Conservation (phyloP, 1,140 invertebrate genomes). For the Drosophila suzukii region DNA sequence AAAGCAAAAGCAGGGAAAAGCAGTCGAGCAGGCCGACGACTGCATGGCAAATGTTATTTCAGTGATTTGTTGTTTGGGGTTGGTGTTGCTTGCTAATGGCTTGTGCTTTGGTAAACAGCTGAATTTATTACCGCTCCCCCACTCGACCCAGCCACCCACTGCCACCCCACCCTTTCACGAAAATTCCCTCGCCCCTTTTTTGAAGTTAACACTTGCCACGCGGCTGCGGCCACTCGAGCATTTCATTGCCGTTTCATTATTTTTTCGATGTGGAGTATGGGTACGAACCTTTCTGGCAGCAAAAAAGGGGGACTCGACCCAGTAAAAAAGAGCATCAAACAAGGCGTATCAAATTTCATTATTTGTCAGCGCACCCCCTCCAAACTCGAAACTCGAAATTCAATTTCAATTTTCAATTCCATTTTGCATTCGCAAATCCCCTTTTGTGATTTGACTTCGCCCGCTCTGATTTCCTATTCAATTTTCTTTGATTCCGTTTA, state of each 20-base stretch:
- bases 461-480: constrained; percentile 2
- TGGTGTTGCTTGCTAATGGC: constrained; percentile 83
- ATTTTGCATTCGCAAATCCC: constrained; percentile 70
- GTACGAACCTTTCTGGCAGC: not conserved
- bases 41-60: constrained; percentile 73
- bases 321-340: constrained; percentile 82
- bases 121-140: constrained; percentile 69
- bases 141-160: not conserved
- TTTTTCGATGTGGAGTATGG: not conserved
- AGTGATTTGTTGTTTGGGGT: constrained; percentile 80
- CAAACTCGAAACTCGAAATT: constrained; percentile 44
- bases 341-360: constrained; percentile 84
- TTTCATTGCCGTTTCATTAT: constrained; percentile 67
- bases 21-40: not conserved
- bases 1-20: not conserved
- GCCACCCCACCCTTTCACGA: not conserved
- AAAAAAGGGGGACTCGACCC: not conserved
- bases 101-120: constrained; percentile 82
- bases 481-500: constrained; percentile 74
- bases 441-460: constrained; percentile 71
- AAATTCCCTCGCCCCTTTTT: not conserved
- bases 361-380: constrained; percentile 61
- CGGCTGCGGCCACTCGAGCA: constrained; percentile 79
- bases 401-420: constrained; percentile 79
- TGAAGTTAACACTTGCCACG: constrained; percentile 81